Percentiles rank a stretch among this genome's conserved stretches.
Evolutionary conservation across 1,140 invertebrate genomes (phyloP).

Genomic region (Holotrichia oblita): DNA sequence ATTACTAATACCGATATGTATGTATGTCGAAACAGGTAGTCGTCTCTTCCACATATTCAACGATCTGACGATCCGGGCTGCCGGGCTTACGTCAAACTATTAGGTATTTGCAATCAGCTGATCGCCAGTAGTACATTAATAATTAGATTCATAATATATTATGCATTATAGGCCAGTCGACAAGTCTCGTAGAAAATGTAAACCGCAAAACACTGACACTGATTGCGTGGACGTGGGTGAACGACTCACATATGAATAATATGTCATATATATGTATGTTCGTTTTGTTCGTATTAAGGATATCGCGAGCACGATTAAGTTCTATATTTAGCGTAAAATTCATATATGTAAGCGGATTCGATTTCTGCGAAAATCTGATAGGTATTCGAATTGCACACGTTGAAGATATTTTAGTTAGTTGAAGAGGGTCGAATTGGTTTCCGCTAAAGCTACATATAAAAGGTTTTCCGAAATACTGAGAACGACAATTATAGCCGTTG

Average conservation of each 20-base stretch:
- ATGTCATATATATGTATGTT: too few relatives aligned
- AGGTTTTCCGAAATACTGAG: not conserved
- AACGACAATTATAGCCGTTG: not conserved
- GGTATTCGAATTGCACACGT: not conserved
- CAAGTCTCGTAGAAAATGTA: not conserved
- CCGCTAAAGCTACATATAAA: not conserved
- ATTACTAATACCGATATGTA: too few relatives aligned
- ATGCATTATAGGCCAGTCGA: not conserved
- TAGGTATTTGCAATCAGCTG: not conserved
- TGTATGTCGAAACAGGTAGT: too few relatives aligned
- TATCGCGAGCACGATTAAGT: too few relatives aligned
- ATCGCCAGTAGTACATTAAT: not conserved
- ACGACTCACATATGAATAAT: not conserved
- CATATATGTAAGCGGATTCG: not conserved
- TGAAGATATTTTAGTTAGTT: not conserved
- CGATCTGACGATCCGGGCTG: not conserved
- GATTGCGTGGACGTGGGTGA: not conserved
- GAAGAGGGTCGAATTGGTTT: not conserved
- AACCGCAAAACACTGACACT: slow-evolving; percentile 15
- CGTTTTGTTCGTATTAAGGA: too few relatives aligned
- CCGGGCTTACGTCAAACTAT: not conserved
- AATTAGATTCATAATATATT: not conserved
- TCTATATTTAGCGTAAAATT: too few relatives aligned
- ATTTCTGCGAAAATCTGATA: not conserved
- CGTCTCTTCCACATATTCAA: too few relatives aligned